Evolutionary conservation across 2,888 invertebrate species (phyloP).

Genomic region (Seira sanloemensis): DNA sequence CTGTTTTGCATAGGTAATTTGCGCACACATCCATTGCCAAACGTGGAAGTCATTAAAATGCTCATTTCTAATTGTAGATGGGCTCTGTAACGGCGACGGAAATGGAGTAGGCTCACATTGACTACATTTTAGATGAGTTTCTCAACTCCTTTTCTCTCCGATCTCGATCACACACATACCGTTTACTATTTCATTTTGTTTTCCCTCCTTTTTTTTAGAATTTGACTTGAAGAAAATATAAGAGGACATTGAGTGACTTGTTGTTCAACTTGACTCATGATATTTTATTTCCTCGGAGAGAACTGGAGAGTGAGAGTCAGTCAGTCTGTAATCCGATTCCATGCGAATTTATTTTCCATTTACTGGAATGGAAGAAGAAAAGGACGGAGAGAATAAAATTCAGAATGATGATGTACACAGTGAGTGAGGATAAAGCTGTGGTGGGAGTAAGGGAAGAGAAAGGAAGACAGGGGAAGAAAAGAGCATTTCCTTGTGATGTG

Average conservation of each 20-base stretch:
- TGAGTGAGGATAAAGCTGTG: not conserved
- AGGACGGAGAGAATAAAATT: conserved; percentile 2
- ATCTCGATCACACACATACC: not conserved
- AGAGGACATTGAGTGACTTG: conserved; percentile 60
- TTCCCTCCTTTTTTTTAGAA: conserved; percentile 23
- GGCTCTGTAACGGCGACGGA: not conserved
- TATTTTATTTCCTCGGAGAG: conserved; percentile 53
- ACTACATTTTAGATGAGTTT: not conserved
- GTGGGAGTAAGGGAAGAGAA: conserved; percentile 17
- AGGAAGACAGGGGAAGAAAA: conserved; percentile 26
- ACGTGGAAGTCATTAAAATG: not conserved
- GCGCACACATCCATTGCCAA: not conserved
- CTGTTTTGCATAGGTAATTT: not conserved
- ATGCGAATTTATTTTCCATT: conserved; percentile 57
- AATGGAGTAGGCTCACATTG: not conserved
- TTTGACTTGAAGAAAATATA: conserved; percentile 49
- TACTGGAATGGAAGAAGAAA: not conserved
- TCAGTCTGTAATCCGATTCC: conserved; percentile 56
- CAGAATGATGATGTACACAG: not conserved
- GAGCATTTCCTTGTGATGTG: conserved; percentile 40
- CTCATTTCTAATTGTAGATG: too few species aligned
- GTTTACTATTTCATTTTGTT: not conserved
- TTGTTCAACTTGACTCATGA: conserved; percentile 56
- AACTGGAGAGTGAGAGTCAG: not conserved
- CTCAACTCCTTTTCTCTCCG: not conserved